These are phyloP conservation scores for Drosophila quinaria DNA, from an alignment of 2,888 invertebrate species.

Conservation along the genomic window DNA sequence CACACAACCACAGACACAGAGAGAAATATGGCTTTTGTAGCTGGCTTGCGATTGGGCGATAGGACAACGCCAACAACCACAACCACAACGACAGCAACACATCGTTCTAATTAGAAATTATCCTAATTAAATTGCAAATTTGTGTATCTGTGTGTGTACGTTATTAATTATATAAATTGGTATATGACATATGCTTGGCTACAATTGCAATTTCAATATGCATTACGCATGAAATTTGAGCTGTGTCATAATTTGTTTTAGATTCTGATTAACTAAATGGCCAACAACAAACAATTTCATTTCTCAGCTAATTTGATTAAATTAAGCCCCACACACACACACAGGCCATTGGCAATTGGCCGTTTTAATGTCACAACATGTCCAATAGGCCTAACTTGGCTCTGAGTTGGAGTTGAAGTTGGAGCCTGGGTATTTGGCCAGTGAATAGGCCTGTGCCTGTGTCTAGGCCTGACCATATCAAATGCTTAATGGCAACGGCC, in stretches of 20 bases:
- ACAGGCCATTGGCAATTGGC: conserved; percentile 33
- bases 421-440: background rate
- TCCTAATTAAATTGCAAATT: conserved; percentile 82
- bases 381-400: conserved; percentile 25
- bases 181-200: conserved; percentile 44
- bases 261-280: conserved; percentile 71
- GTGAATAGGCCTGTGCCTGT: background rate
- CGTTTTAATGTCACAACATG: conserved; percentile 69
- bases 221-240: conserved; percentile 60
- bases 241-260: conserved; percentile 69
- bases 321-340: conserved; percentile 53
- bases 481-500: conserved; percentile 76
- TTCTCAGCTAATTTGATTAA: conserved; percentile 80
- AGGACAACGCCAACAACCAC: conserved; percentile 45
- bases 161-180: conserved; percentile 78
- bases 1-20: conserved; percentile 31
- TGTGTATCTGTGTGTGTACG: conserved; percentile 20
- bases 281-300: conserved; percentile 49
- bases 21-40: conserved; percentile 33
- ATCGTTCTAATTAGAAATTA: conserved; percentile 84
- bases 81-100: conserved; percentile 29
- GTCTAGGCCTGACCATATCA: conserved; percentile 59
- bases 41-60: conserved; percentile 71
- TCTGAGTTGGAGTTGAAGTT: background rate
- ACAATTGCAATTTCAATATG: conserved; percentile 33